phyloP scores from a whole-genome alignment of 1,140 invertebrate species.

The Mactra quadrangularis region DNA sequence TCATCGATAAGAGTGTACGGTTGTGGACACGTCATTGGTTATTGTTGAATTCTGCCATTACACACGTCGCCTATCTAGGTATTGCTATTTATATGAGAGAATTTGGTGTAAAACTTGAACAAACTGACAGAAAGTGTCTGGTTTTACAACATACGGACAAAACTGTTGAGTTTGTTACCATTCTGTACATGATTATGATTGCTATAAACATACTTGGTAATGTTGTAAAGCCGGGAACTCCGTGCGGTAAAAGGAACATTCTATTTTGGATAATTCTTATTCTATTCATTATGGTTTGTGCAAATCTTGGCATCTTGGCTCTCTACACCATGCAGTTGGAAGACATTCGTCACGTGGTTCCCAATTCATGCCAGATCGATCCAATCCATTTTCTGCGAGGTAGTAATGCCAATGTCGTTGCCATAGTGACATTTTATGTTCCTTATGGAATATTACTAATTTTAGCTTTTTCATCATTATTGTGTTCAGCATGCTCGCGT shows the following conservation, averaged over 20 bases:
- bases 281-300: slow-evolving; percentile 55
- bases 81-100: slow-evolving; percentile 50
- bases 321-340: slow-evolving; percentile 45
- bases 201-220: slow-evolving; percentile 31
- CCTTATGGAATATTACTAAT: slow-evolving; percentile 55
- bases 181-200: slow-evolving; percentile 27
- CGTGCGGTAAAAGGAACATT: slow-evolving; percentile 39
- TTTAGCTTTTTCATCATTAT: slow-evolving; percentile 22
- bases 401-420: slow-evolving; percentile 18
- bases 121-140: slow-evolving; percentile 44
- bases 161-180: slow-evolving; percentile 44
- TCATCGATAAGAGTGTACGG: slow-evolving; percentile 20
- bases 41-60: slow-evolving; percentile 20
- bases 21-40: slow-evolving; percentile 55
- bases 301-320: slow-evolving; percentile 33
- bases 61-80: slow-evolving; percentile 41
- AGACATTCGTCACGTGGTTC: neutral
- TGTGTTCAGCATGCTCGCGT: slow-evolving; percentile 28
- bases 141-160: slow-evolving; percentile 56
- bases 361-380: slow-evolving; percentile 26
- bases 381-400: slow-evolving; percentile 3
- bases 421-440: slow-evolving; percentile 50
- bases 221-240: slow-evolving; percentile 9
- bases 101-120: neutral
- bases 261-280: slow-evolving; percentile 50